Evolutionary conservation across 92 coral and sea anemone species (phyloP).

Genomic region (Metridium senile): DNA sequence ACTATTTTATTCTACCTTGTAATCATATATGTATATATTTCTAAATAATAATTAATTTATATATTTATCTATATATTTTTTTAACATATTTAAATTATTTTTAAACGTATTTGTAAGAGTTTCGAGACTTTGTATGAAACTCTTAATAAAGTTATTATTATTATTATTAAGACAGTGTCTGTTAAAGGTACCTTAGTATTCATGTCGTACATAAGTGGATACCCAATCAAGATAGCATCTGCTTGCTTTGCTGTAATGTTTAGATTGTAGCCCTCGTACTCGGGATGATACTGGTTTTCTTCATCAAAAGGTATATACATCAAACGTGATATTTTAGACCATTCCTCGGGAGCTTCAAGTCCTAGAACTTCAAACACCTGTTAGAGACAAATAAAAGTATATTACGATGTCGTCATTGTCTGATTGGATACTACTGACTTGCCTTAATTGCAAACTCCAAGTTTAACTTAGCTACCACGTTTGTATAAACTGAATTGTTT

Average conservation of each 20-base stretch:
- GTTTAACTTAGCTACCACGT: slow-evolving; percentile 79
- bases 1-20: too few species aligned
- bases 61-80: too few species aligned
- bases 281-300: slow-evolving; percentile 72
- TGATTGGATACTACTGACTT: background rate
- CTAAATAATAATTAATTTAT: too few species aligned
- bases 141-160: too few species aligned
- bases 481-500: slow-evolving; percentile 78
- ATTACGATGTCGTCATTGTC: background rate
- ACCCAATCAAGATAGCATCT: slow-evolving; percentile 79
- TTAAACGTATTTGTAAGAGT: too few species aligned
- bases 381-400: background rate
- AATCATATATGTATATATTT: too few species aligned
- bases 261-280: slow-evolving; percentile 74
- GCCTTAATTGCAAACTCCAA: slow-evolving; percentile 63
- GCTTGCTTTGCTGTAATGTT: slow-evolving; percentile 75
- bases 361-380: slow-evolving; percentile 58
- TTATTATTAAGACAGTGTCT: too few species aligned
- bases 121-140: too few species aligned
- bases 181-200: slow-evolving; percentile 69
- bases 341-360: slow-evolving; percentile 52
- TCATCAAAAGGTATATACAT: slow-evolving; percentile 71
- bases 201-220: slow-evolving; percentile 79
- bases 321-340: slow-evolving; percentile 67
- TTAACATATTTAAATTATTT: too few species aligned